Evolutionary conservation across 2,888 invertebrate species (phyloP).

Genomic region (Apamea monoglypha): DNA sequence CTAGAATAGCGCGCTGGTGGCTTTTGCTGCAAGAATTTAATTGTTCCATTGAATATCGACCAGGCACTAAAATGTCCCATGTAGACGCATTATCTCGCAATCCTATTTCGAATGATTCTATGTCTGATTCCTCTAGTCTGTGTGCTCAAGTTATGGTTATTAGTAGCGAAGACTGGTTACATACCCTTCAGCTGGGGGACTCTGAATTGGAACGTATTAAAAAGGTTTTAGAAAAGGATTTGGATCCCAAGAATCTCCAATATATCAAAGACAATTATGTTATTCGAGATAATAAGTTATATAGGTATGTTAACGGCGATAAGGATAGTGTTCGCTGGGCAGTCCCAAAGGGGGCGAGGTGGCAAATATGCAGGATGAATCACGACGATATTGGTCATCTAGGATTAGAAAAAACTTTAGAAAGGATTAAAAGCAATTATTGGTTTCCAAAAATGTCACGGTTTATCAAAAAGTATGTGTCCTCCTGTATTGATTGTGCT

Average conservation of each 20-base stretch:
- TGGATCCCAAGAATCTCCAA: background rate
- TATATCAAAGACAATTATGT: conserved; percentile 8
- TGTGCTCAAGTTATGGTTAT: background rate
- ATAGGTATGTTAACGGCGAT: background rate
- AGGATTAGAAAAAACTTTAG: conserved; percentile 2
- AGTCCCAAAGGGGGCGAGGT: conserved; percentile 5
- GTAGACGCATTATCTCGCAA: background rate
- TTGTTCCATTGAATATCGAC: background rate
- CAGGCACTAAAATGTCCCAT: background rate
- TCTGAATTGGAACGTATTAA: background rate
- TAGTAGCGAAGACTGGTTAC: conserved; percentile 8
- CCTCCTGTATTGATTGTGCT: too few species aligned
- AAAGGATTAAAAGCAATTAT: background rate
- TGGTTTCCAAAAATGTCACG: conserved; percentile 11
- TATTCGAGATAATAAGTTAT: background rate
- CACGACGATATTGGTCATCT: conserved; percentile 9
- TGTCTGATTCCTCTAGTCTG: background rate
- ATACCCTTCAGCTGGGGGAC: conserved; percentile 1
- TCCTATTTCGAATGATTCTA: background rate
- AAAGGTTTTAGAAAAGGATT: background rate
- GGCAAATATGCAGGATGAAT: conserved; percentile 7
- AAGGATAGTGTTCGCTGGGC: conserved; percentile 1
- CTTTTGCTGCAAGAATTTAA: too few species aligned
- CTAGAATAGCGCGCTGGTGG: too few species aligned
- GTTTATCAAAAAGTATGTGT: conserved; percentile 15